These are phyloP conservation scores for Brachymystax lenok DNA, from an alignment of 2,797 vertebrate genomes.

Conservation along the genomic window DNA sequence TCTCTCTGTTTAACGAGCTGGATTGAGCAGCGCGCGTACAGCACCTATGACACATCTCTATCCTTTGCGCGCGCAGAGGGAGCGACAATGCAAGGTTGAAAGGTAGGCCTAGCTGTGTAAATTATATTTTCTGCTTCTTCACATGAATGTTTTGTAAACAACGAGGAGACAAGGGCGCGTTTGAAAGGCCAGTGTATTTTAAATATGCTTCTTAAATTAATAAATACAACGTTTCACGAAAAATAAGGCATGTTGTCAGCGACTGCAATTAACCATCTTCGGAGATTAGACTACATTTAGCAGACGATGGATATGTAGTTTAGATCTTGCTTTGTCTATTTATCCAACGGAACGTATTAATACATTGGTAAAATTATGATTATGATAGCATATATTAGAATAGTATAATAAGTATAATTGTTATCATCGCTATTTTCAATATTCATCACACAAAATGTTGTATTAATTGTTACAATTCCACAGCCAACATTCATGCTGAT, in stretches of 20 bases:
- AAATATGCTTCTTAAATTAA: constrained; percentile 65
- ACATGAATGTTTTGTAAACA: constrained; percentile 74
- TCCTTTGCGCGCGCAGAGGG: constrained; percentile 21
- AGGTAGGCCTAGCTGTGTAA: constrained; percentile 27
- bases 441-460: background rate
- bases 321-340: background rate
- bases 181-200: constrained; percentile 63
- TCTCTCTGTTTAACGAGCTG: background rate
- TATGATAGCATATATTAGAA: background rate
- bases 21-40: background rate
- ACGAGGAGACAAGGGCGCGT: constrained; percentile 65
- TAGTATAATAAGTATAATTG: background rate
- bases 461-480: background rate
- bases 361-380: background rate
- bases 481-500: background rate
- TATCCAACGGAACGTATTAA: background rate
- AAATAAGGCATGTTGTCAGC: constrained; percentile 27
- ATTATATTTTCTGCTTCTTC: constrained; percentile 60
- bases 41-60: constrained; percentile 14
- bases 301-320: background rate
- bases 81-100: constrained; percentile 30
- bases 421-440: background rate
- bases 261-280: background rate
- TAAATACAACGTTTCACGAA: constrained; percentile 56
- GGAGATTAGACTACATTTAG: background rate